Base-by-base conservation (phyloP, 2,888 invertebrate genomes). In the Parascotia fuliginaria region DNA sequence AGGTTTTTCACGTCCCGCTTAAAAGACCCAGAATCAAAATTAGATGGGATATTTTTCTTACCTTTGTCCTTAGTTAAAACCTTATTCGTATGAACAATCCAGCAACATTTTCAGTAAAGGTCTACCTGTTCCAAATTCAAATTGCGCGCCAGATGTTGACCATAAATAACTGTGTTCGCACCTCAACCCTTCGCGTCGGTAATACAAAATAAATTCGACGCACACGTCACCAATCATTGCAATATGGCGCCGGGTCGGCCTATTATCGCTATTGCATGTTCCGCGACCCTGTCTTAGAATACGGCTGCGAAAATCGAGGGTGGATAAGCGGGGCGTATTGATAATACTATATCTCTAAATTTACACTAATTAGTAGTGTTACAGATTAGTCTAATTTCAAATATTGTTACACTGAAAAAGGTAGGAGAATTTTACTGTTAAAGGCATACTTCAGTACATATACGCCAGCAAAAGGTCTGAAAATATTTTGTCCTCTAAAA, bases 241-340 rank as follows among this genome's bases (percentile, higher is more conserved):
- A 91, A 88, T 76, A 89, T 89, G 92, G 89, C 84, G 89, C 86
- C 73, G 80, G 85, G 83, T 79, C 79, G 83, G 70, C 77, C 81
- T 85, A 87, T 89, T 86, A 87, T 83, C 80, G 75, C 82, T 68
- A 79, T 79, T 79, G 83, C 81, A 78, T 82, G 80, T 77, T 74
- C 71, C 79, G 77, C 79, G 82, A 81, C 81, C 85, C 84, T 73
- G 80, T 80, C 77, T 81, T 76, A 57, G 62, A 65, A 68, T 69
- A 34, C 56, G 71, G 78, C 71, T 69, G 65, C 53, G 43, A 69
- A 73, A 70, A 39, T 1, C 5, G 51, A 52, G 61, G 49, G 37
- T 49, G 13, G 6, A 39, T 38, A 37, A 38, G 39, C 19, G 32
- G 27, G 1, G 32, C 29, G 46, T 15, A 36, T 27, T 7, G 12